Evolutionary conservation across 1,140 invertebrate genomes (phyloP), one percentile per base, ranked within the genome.

Genomic region (Bilobella aurantiaca): DNA sequence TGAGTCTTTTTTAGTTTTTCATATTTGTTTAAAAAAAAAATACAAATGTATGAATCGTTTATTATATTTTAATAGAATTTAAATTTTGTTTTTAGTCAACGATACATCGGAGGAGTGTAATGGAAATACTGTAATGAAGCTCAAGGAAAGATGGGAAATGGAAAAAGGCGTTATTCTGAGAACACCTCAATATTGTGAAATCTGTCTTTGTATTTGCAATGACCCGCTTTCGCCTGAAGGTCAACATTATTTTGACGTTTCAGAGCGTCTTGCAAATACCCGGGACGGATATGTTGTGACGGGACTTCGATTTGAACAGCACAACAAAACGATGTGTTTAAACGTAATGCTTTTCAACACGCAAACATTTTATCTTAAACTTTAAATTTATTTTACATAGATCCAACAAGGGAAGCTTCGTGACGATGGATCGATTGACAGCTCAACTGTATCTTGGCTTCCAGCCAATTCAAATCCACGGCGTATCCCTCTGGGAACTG

Each of bases 101-200:
- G 34, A 42, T 12, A 42, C 8, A 42, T 42, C 18, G 8, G 34
- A 42, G 8, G 34, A 42, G 34, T 58, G 25, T 28, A 16, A 25
- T 42, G 29, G 21, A 28, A 42, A 34, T 62, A 31, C 37, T 21
- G 59, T 23, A 2, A 12, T 62, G 34, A 62, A 37, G n/a, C 1
- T 49, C 5, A 14, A 25, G 1, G 65, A 67, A 47, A 27, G 65
- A 18, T 67, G 65, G 65, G 65, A 67, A 32, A 67, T 67, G 65
- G 65, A 67, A 23, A 59, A 37, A 23, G 65, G 65, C 1, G 30
- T 67, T 2, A 63, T 67, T 28, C 34, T 67, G n/a, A 63, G 37
- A 42, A 59, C 65, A 14, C 65, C 65, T 27, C 46, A 67, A 58
- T 67, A 67, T 46, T 67, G 65, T 49, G 65, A 67, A 46, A 32